Evolutionary conservation across 1,140 invertebrate species (phyloP), one percentile per base, ranked within the genome.

Genomic region (Drosophila aff.): DNA sequence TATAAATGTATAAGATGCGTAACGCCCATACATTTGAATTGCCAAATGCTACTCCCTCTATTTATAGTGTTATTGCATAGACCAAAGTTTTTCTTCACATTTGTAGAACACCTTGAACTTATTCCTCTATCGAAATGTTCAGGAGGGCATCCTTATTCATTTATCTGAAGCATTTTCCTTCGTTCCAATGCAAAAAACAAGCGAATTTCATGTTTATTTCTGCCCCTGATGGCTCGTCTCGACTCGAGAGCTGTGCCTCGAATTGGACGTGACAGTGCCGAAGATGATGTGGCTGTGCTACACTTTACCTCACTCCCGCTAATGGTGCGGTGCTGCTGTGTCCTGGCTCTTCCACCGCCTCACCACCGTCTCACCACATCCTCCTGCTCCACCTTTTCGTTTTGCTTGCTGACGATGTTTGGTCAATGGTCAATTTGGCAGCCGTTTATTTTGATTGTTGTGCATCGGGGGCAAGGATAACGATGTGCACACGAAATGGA

Each of bases 401-500:
- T 71, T 68, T 52, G 31, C 36, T 33, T 77, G 85, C 77, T 72
- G 81, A 82, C 85, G 79, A 68, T 90, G 85, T 82, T 90, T 92
- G 89, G 89, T 90, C 89, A 91, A 91, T 92, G 89, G 89, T 91
- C 89, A 91, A 91, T 91, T 91, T 91, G 90, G 85, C 82, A 90
- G 89, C 90, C 91, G 91, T 91, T 91, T 91, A 91, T 91, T 91
- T 91, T 86, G 89, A 91, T 91, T 90, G 89, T 86, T 86, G 73
- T 90, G 90, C 90, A 92, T 76, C 81, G 79, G 81, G 85, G 66
- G 81, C 81, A 84, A 81, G 84, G 82, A 90, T 90, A 89, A 90
- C 81, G 82, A 83, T 75, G 73, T 81, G 84, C 74, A 87, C 80
- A 85, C 81, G 61, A 85, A 90, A 79, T 78, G 78, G 78, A 80